phyloP scores from a whole-genome alignment of 2,888 invertebrate genomes.

The Cephus pulcher region DNA sequence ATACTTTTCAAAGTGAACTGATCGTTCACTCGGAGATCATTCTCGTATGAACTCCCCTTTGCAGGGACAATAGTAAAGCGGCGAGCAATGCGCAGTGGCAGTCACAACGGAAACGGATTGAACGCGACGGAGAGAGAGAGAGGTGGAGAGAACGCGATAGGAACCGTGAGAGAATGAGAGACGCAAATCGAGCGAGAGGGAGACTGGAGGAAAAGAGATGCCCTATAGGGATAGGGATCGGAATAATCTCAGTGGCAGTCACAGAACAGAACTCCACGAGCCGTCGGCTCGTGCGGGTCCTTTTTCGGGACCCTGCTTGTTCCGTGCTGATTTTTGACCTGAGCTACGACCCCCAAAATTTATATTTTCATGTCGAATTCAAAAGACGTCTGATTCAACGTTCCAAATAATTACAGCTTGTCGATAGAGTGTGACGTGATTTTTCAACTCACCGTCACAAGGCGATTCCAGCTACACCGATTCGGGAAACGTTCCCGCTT shows the following conservation, averaged over 20 bases:
- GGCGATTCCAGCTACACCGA: no score
- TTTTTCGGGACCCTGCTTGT: slow-evolving; percentile 15
- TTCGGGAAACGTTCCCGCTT: no score
- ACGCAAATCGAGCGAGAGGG: slow-evolving; percentile 34
- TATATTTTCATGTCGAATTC: neutral
- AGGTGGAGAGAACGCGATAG: slow-evolving; percentile 28
- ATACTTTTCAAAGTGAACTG: neutral
- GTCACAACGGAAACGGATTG: slow-evolving; percentile 64
- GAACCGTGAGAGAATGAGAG: slow-evolving; percentile 28
- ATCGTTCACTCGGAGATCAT: neutral
- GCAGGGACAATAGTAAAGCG: slow-evolving; percentile 51
- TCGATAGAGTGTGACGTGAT: neutral
- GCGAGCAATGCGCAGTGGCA: slow-evolving; percentile 51
- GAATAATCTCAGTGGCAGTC: slow-evolving; percentile 59
- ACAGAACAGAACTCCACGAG: slow-evolving; percentile 57
- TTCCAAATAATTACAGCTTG: neutral
- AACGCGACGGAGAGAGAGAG: slow-evolving; percentile 44
- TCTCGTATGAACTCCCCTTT: neutral
- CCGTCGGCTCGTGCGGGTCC: slow-evolving; percentile 62
- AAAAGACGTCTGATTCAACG: neutral
- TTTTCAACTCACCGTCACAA: no score
- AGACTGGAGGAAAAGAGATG: slow-evolving; percentile 48
- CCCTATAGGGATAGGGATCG: slow-evolving; percentile 57
- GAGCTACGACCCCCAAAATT: neutral
- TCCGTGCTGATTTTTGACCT: neutral